Base-by-base conservation (phyloP, 2,797 vertebrate genomes). In the Phaenicophaeus curvirostris region DNA sequence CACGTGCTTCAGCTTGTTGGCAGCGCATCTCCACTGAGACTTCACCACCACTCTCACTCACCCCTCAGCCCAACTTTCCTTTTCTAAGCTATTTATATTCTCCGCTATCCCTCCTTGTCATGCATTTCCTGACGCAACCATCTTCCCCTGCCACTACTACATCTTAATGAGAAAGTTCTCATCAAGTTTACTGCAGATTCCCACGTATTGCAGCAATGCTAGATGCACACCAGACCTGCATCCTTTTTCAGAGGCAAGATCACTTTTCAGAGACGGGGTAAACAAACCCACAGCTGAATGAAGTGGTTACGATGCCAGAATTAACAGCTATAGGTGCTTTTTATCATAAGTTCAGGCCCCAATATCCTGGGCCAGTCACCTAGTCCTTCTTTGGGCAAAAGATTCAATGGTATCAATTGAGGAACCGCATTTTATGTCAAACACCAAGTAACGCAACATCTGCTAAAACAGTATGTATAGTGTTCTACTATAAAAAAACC, bases 381-480 rank as follows among this genome's bases (percentile, higher is more conserved):
- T 66, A 48, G 35, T 39, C 82, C 66, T 91, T 72, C 66, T 87
- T 39, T 65, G 61, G 86, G 86, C 72, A 90, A 79, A 93, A 72
- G 74, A 74, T 53, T 66, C 57, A 66, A 65, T 23, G 41, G 79
- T 62, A 65, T 31, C 2, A 5, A 71, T 5, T 77, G 79, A 81
- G 92, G 65, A 85, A 68, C n/a, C 10, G 50, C 51, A n/a, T 71
- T 85, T 93, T 78, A 90, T 48, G 90, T 92, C 74, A 90, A 50
- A 85, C 17, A 76, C 57, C 68, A 6, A 82, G 73, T 85, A 92
- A 96, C 72, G 68, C 30, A 41, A 59, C 19, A 59, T 89, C 91
- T 96, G 93, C 93, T 97, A 66, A 95, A 94, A 86, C 20, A 97
- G 94, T 85, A 97, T 4, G 14, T 41, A 81, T 59, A 93, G 93